Percentiles rank a stretch among this genome's conserved stretches.
These are phyloP conservation scores for Tanypteryx hageni DNA, from an alignment of 2,888 invertebrate species.

Conservation along the genomic window DNA sequence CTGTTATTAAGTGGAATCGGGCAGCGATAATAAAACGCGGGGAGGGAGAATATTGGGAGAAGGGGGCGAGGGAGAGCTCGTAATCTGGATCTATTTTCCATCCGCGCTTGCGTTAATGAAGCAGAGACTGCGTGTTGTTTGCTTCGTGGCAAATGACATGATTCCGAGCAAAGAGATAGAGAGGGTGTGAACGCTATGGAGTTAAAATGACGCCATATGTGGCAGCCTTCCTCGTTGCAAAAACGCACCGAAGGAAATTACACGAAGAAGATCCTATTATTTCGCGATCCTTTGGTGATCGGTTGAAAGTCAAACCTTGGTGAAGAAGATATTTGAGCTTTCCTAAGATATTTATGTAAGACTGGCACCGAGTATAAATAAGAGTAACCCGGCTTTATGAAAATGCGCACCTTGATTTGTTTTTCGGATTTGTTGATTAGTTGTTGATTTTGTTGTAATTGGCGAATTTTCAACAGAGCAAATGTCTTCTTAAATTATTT, in stretches of 20 bases:
- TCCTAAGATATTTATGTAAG: neutral
- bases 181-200: neutral
- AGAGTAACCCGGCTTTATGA: neutral
- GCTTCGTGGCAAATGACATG: neutral
- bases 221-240: too few relatives aligned
- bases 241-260: neutral
- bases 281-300: neutral
- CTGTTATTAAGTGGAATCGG: slow-evolving; percentile 12
- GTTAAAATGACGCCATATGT: neutral
- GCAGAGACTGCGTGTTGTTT: neutral
- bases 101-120: neutral
- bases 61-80: neutral
- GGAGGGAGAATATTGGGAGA: too few relatives aligned
- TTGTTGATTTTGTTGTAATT: too few relatives aligned
- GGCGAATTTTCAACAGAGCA: too few relatives aligned
- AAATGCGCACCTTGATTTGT: neutral
- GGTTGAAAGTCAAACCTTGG: neutral
- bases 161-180: neutral
- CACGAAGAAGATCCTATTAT: neutral
- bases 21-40: neutral
- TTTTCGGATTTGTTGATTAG: too few relatives aligned
- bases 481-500: too few relatives aligned
- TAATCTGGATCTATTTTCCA: neutral
- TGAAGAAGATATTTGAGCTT: neutral
- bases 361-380: neutral